Evolutionary conservation across 2,888 invertebrate genomes (phyloP), one percentile per base, ranked within the genome.

Genomic region (Lydus trimaculatus): DNA sequence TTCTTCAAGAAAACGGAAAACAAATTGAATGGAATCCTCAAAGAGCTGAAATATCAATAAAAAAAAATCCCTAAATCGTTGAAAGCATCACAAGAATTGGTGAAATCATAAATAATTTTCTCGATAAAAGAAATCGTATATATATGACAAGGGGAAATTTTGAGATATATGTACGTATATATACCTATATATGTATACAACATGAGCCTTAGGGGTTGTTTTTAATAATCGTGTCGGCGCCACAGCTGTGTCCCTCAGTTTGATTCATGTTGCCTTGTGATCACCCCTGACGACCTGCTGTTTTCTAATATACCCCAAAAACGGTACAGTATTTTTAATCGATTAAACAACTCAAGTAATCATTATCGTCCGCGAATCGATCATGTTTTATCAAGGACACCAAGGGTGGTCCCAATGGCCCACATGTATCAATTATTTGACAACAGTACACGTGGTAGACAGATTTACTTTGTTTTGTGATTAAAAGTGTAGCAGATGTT

Each of bases 291-390:
- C 72, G 71, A 72, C 75, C 74, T 73, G 73, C 74, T 72, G 75
- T 70, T 74, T 48, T 72, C 74, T 77, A 79, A 78, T 78, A 78
- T 75, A 77, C 78, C 75, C 4, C 70, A 71, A 74, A 48, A 20
- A 48, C 48, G 48, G 23, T 43, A 31, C 8, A 31, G 74, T 73
- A 78, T 75, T 75, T 75, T 76, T 71, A 79, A 81, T 81, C 81
- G 79, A 81, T 81, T 81, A 81, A 79, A 79, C 79, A 79, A 80
- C 78, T 76, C 76, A 73, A 73, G 72, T 74, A 75, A 78, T 80
- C 77, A 78, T 79, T 78, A 78, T 76, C 76, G n/a, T 78, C 75
- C 73, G 71, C 74, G 70, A 69, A 69, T 72, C 69, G 66, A 73
- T 76, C 73, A 71, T 63, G 71, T 72, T 75, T 73, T 75, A 78